Evolutionary conservation across 2,797 vertebrate genomes (phyloP), one percentile per base, ranked within the genome.

Genomic region (Cyprinella venusta): DNA sequence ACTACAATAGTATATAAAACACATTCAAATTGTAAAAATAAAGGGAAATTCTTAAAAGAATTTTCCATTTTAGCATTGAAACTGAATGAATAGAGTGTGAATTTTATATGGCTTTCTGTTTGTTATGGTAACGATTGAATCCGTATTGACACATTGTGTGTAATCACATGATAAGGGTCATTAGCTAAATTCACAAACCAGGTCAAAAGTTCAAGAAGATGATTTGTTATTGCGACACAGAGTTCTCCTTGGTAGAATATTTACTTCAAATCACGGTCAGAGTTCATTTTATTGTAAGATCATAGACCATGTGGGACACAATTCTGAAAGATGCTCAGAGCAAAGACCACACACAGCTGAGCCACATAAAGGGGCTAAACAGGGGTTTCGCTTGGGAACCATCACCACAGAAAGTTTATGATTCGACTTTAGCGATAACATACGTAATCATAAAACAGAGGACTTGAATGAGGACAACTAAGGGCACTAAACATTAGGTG

Each of bases 301-400:
- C 45, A 64, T 82, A 75, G 83, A 75, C 65, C 40, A 40, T 18
- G 61, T 7, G 26, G 40, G 83, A 36, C 40, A 72, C 30, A 52
- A 68, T 79, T 71, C 70, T 33, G 33, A 83, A 50, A 76, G 40
- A 61, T 36, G 52, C 48, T 75, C 16, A 77, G 68, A 81, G 84
- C 61, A 69, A 75, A 79, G 88, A 86, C 86, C 86, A 87, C 88
- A 86, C 78, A 86, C 80, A 81, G 54, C 76, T 67, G 84, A 48
- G 67, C 85, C 81, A 85, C 79, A 79, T 85, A 40, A 80, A 59
- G 40, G 61, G 67, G 42, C 45, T 82, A 56, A 54, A 67, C 64
- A 82, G 38, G 75, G 59, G 68, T 76, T 85, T 85, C 36, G 64
- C 50, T 80, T 45, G 78, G 63, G 65, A 79, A 76, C 45, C 79